Evolutionary conservation across 1,140 invertebrate species (phyloP).

Genomic region (Hermetia illucens): DNA sequence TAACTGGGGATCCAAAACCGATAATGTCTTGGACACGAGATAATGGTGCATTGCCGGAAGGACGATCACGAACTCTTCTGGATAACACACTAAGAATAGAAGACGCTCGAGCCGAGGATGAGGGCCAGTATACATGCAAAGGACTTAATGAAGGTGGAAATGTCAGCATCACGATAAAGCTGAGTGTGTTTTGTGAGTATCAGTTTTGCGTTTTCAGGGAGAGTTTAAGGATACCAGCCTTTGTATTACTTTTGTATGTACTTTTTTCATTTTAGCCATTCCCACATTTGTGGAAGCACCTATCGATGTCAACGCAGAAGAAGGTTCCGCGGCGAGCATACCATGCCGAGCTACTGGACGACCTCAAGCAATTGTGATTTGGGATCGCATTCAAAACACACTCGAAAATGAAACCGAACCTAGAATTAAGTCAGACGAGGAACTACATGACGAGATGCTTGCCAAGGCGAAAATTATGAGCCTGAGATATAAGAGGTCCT

Average conservation of each 20-base stretch:
- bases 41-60: slow-evolving; percentile 49
- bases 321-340: slow-evolving; percentile 2
- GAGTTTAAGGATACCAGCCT: neutral
- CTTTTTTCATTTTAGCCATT: slow-evolving; percentile 1
- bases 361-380: slow-evolving; percentile 4
- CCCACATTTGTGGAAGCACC: slow-evolving; percentile 6
- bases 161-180: slow-evolving; percentile 43
- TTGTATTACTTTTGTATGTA: neutral
- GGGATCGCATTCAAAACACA: slow-evolving; percentile 2
- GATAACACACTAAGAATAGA: slow-evolving; percentile 50
- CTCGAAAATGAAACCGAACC: slow-evolving; percentile 1
- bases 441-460: slow-evolving; percentile 1
- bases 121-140: slow-evolving; percentile 53
- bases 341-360: slow-evolving; percentile 4
- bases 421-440: slow-evolving; percentile 1
- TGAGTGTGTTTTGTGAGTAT: slow-evolving; percentile 48
- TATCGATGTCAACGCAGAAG: slow-evolving; percentile 1
- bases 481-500: slow-evolving; percentile 1
- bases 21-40: slow-evolving; percentile 54
- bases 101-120: slow-evolving; percentile 45
- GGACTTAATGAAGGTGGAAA: slow-evolving; percentile 50
- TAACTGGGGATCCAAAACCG: slow-evolving; percentile 53
- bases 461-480: slow-evolving; percentile 8
- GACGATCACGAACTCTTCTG: slow-evolving; percentile 44
- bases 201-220: neutral